A percentile compares a stretch with the other conserved stretches of the same genome.
Evolutionary conservation across 1,140 invertebrate species (phyloP).

Genomic region (Trissolcus basalis): DNA sequence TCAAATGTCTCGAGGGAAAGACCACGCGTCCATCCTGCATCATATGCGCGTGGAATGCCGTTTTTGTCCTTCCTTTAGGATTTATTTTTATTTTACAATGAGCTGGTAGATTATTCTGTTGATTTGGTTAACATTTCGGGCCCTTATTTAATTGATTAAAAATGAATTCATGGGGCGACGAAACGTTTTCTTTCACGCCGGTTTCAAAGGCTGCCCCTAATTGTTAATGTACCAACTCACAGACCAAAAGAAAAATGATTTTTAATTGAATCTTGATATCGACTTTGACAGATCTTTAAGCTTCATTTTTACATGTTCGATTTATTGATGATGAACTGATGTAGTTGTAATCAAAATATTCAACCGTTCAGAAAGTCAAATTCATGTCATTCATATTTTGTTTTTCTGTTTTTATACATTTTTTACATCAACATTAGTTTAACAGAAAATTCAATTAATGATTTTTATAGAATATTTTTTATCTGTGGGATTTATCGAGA

Average conservation of each 20-base stretch:
- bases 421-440: too few species aligned
- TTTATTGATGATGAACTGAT: too few species aligned
- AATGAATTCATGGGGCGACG: constrained; percentile 25
- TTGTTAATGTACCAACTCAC: constrained; percentile 10
- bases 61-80: constrained; percentile 11
- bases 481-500: too few species aligned
- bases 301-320: neutral
- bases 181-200: constrained; percentile 25
- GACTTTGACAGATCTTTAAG: neutral
- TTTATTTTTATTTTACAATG: constrained; percentile 41
- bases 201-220: constrained; percentile 24
- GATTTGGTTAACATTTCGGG: constrained; percentile 43
- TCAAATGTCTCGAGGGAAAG: constrained; percentile 14
- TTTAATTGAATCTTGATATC: constrained; percentile 1
- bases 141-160: constrained; percentile 45
- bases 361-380: too few species aligned
- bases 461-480: too few species aligned
- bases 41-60: neutral
- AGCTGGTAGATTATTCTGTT: constrained; percentile 43
- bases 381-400: too few species aligned
- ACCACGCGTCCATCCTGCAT: constrained; percentile 8
- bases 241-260: constrained; percentile 5
- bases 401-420: too few species aligned
- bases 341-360: too few species aligned
- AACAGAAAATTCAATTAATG: too few species aligned